phyloP scores from a whole-genome alignment of 2,888 invertebrate genomes.

The Herminia tarsipennalis region DNA sequence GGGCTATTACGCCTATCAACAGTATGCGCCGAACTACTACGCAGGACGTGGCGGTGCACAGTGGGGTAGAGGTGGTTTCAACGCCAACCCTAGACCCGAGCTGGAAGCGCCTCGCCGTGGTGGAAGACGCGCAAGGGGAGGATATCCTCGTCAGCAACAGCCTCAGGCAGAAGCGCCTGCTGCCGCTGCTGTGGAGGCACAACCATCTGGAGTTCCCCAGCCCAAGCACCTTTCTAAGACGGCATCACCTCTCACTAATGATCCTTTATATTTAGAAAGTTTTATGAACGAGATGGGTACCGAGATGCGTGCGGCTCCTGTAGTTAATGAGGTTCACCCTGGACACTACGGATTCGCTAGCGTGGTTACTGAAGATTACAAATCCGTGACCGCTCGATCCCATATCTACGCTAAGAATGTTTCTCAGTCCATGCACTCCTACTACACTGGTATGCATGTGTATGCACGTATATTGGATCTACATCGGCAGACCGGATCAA shows the following conservation, averaged over 20 bases:
- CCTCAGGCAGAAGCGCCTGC: no score
- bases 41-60: slow-evolving; percentile 10
- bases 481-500: slow-evolving; percentile 8
- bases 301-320: slow-evolving; percentile 19
- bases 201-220: slow-evolving; percentile 8
- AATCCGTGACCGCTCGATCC: slow-evolving; percentile 10
- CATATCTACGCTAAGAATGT: slow-evolving; percentile 21
- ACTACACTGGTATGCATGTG: slow-evolving; percentile 5
- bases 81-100: slow-evolving; percentile 6
- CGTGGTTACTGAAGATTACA: slow-evolving; percentile 11
- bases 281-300: slow-evolving; percentile 23
- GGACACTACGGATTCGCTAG: slow-evolving; percentile 14
- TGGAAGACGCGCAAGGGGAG: not conserved
- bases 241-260: slow-evolving; percentile 13
- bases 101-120: slow-evolving; percentile 5
- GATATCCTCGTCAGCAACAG: slow-evolving; percentile 2
- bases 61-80: slow-evolving; percentile 9
- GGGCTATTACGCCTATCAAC: no score
- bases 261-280: slow-evolving; percentile 16
- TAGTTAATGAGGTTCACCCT: slow-evolving; percentile 17
- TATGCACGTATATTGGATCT: slow-evolving; percentile 8
- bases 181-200: no score
- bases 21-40: not conserved
- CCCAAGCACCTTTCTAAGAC: slow-evolving; percentile 18
- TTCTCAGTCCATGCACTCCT: slow-evolving; percentile 16